Evolutionary conservation across 2,888 invertebrate genomes (phyloP).

Genomic region (Ferrisia virgata): DNA sequence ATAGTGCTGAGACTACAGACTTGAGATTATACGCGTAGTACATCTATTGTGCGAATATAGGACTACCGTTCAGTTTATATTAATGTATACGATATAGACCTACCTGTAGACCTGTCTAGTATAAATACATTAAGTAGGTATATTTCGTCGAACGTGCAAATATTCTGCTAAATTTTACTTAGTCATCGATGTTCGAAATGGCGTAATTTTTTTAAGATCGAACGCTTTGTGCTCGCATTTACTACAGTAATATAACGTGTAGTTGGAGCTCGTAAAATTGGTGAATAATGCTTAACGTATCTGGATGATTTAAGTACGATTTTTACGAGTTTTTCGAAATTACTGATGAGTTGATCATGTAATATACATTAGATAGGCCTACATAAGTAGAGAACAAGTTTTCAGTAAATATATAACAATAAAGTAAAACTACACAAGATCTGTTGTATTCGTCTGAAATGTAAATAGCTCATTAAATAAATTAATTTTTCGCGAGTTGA

Average conservation of each 20-base stretch:
- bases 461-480: too few species aligned
- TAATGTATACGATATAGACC: neutral
- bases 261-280: neutral
- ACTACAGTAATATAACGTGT: neutral
- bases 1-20: neutral
- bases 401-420: too few species aligned
- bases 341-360: neutral
- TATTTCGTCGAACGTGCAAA: neutral
- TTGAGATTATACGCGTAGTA: neutral
- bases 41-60: neutral
- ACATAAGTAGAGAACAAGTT: too few species aligned
- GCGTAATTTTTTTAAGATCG: neutral
- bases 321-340: neutral
- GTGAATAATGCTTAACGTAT: neutral
- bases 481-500: too few species aligned
- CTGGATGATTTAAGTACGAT: neutral
- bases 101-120: too few species aligned
- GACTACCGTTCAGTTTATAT: neutral
- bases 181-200: neutral
- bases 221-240: neutral
- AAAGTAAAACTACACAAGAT: too few species aligned
- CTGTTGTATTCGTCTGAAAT: too few species aligned
- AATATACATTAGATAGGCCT: too few species aligned
- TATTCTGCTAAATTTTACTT: neutral
- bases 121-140: neutral